A percentile compares a stretch with the other conserved stretches of the same genome.
These are phyloP conservation scores for Periplaneta americana DNA, from an alignment of 1,140 invertebrate genomes.

Conservation along the genomic window DNA sequence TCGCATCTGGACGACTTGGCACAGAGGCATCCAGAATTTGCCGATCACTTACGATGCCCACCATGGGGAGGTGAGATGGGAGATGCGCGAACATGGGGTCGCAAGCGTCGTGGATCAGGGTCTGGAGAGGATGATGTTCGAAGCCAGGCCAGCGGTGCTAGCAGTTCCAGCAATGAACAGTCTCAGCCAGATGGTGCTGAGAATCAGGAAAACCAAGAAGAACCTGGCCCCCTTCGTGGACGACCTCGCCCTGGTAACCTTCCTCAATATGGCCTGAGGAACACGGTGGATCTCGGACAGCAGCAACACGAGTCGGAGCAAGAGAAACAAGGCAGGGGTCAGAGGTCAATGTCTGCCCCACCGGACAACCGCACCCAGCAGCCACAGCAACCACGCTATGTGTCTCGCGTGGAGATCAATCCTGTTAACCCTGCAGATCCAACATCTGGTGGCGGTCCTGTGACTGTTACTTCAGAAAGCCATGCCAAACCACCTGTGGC, in stretches of 20 bases:
- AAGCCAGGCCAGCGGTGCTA: slow-evolving; percentile 36
- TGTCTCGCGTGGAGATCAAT: slow-evolving; percentile 51
- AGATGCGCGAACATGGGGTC: slow-evolving; percentile 30
- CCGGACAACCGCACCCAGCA: slow-evolving; percentile 41
- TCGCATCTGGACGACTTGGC: slow-evolving; percentile 51
- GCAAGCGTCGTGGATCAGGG: slow-evolving; percentile 23
- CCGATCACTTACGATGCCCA: slow-evolving; percentile 45
- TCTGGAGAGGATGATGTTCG: slow-evolving; percentile 38
- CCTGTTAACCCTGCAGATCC: slow-evolving; percentile 27
- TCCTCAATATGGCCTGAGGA: slow-evolving; percentile 63
- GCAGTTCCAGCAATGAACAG: slow-evolving; percentile 13
- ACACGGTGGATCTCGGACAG: slow-evolving; percentile 69
- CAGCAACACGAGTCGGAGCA: slow-evolving; percentile 27
- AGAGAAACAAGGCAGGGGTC: slow-evolving; percentile 39
- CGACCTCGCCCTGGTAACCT: slow-evolving; percentile 31
- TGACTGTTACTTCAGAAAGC: not conserved
- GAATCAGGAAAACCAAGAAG: not conserved
- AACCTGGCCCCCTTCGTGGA: not conserved
- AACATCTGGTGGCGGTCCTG: slow-evolving; percentile 17
- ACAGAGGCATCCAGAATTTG: slow-evolving; percentile 52
- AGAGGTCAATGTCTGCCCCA: slow-evolving; percentile 65
- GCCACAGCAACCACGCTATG: slow-evolving; percentile 35
- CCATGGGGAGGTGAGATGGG: slow-evolving; percentile 36
- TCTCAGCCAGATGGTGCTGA: not conserved
- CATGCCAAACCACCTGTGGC: slow-evolving; percentile 21